These are phyloP conservation scores for Danio albolineatus DNA, from an alignment of 2,797 vertebrate species.

Conservation along the genomic window DNA sequence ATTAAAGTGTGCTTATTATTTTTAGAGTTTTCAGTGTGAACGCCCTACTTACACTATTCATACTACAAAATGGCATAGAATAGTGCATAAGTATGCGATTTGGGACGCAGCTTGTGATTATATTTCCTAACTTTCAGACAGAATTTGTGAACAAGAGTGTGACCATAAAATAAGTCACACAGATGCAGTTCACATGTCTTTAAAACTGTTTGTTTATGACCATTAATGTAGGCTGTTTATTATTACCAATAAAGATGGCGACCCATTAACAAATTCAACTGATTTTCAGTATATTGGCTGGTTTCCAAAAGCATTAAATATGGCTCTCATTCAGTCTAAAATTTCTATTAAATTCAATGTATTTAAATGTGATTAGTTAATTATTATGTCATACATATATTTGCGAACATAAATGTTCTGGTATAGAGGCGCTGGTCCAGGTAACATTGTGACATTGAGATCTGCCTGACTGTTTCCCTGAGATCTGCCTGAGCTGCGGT, in stretches of 20 bases:
- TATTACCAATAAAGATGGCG: not conserved
- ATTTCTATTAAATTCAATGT: not conserved
- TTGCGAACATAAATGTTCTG: not conserved
- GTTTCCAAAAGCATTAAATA: not conserved
- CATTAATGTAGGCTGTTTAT: not conserved
- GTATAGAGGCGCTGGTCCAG: slow-evolving; percentile 17
- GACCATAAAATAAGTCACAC: not conserved
- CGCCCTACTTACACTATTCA: no score
- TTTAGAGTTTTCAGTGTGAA: no score
- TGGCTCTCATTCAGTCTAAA: not conserved
- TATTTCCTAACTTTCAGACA: not conserved
- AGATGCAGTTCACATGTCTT: not conserved
- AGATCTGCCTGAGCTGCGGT: slow-evolving; percentile 24
- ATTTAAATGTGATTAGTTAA: not conserved
- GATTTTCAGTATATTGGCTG: not conserved
- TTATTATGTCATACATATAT: not conserved
- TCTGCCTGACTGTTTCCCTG: slow-evolving; percentile 18
- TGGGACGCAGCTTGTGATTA: no score
- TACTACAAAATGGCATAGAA: no score
- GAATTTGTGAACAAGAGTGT: not conserved
- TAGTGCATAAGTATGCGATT: no score
- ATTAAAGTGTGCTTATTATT: no score
- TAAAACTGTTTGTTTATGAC: not conserved
- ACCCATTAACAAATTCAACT: no score
- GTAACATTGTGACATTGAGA: slow-evolving; percentile 38